These are phyloP conservation scores for Brachymystax lenok DNA, from an alignment of 2,797 vertebrate species.

Conservation along the genomic window DNA sequence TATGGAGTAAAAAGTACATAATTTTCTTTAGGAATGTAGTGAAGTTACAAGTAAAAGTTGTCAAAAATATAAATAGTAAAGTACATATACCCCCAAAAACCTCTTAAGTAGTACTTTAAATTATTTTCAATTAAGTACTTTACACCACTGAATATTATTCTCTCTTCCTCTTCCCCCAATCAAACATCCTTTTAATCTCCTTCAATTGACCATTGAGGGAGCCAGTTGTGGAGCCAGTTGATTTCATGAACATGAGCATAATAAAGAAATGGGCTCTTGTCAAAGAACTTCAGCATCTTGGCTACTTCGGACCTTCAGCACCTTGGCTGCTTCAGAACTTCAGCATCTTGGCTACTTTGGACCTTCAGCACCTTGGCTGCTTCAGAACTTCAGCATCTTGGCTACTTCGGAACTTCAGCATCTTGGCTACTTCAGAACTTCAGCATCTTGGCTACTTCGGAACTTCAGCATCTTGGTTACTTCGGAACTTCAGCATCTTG, in stretches of 20 bases:
- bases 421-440: neutral
- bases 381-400: neutral
- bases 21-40: too few relatives aligned
- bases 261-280: neutral
- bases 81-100: too few relatives aligned
- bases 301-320: neutral
- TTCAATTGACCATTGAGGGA: neutral
- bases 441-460: neutral
- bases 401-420: neutral
- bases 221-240: neutral
- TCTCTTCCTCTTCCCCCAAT: neutral
- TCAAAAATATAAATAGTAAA: too few relatives aligned
- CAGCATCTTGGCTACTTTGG: neutral
- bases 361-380: neutral
- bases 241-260: neutral
- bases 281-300: neutral
- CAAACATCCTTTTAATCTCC: neutral
- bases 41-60: too few relatives aligned
- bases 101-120: too few relatives aligned
- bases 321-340: neutral
- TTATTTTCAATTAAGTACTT: too few relatives aligned
- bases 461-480: neutral
- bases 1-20: too few relatives aligned
- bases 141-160: neutral
- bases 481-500: neutral